Evolutionary conservation across 2,888 invertebrate genomes (phyloP).

Genomic region (Hypsopygia costalis): DNA sequence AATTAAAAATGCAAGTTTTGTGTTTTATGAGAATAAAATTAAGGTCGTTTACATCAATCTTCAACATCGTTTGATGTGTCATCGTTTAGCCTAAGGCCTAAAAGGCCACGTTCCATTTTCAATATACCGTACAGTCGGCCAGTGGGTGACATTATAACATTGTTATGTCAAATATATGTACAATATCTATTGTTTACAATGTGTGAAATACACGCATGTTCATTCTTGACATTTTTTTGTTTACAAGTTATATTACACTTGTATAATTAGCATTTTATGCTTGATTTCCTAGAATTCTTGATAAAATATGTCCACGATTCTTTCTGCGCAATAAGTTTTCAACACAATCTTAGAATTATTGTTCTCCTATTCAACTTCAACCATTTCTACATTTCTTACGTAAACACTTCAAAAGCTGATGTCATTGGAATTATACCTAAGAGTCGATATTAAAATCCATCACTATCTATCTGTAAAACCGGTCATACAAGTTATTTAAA

Average conservation of each 20-base stretch:
- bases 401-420: neutral
- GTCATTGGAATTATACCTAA: too few relatives aligned
- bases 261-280: neutral
- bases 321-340: neutral
- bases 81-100: neutral
- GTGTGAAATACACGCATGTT: neutral
- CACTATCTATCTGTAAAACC: too few relatives aligned
- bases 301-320: neutral
- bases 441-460: too few relatives aligned
- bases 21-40: slow-evolving; percentile 6
- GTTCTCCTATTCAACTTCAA: neutral
- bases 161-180: slow-evolving; percentile 5
- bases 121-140: neutral
- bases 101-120: neutral
- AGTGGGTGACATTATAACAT: neutral
- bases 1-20: neutral
- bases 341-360: neutral
- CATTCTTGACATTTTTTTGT: neutral
- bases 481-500: too few relatives aligned
- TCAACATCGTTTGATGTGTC: neutral
- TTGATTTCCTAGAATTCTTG: neutral
- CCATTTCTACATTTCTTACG: neutral
- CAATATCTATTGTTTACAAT: slow-evolving; percentile 1
- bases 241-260: neutral
- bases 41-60: neutral